A percentile compares a stretch with the other conserved stretches of the same genome.
Conservation (phyloP, 2,113 vertebrate genomes). For the Perccottus glenii region DNA sequence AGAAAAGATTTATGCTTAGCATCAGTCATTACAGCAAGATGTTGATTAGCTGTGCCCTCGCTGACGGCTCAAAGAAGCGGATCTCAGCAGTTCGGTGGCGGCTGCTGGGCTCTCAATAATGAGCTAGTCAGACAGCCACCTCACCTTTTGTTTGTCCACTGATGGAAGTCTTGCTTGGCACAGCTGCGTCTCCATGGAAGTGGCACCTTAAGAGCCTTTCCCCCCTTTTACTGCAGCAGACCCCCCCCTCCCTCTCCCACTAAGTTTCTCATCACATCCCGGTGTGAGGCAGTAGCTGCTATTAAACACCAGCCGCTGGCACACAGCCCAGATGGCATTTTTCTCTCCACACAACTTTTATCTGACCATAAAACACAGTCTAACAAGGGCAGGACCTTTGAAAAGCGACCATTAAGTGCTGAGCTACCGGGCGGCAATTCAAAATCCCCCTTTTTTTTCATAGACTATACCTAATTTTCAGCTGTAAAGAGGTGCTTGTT, state of each 20-base stretch:
- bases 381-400: slow-evolving; percentile 80
- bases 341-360: slow-evolving; percentile 79
- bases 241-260: slow-evolving; percentile 46
- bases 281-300: slow-evolving; percentile 86
- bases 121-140: slow-evolving; percentile 83
- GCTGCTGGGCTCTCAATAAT: slow-evolving; percentile 72
- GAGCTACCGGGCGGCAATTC: slow-evolving; percentile 70
- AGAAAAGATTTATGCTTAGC: slow-evolving; percentile 83
- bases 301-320: slow-evolving; percentile 92
- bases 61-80: slow-evolving; percentile 55
- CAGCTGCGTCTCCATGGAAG: slow-evolving; percentile 95
- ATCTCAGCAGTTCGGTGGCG: slow-evolving; percentile 53
- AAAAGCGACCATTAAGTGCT: slow-evolving; percentile 84
- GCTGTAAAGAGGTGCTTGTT: slow-evolving; percentile 61
- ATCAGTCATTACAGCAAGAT: slow-evolving; percentile 91
- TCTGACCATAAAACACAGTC: slow-evolving; percentile 88
- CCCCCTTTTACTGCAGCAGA: slow-evolving; percentile 9
- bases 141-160: slow-evolving; percentile 79
- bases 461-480: slow-evolving; percentile 54
- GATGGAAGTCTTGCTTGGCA: slow-evolving; percentile 92
- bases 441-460: slow-evolving; percentile 35
- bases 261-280: slow-evolving; percentile 86
- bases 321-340: slow-evolving; percentile 89
- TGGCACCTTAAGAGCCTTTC: slow-evolving; percentile 87
- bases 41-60: slow-evolving; percentile 90